Percentiles rank a stretch among this genome's conserved stretches.
Conservation (phyloP, 2,113 vertebrate species). For the Mastomys coucha region DNA sequence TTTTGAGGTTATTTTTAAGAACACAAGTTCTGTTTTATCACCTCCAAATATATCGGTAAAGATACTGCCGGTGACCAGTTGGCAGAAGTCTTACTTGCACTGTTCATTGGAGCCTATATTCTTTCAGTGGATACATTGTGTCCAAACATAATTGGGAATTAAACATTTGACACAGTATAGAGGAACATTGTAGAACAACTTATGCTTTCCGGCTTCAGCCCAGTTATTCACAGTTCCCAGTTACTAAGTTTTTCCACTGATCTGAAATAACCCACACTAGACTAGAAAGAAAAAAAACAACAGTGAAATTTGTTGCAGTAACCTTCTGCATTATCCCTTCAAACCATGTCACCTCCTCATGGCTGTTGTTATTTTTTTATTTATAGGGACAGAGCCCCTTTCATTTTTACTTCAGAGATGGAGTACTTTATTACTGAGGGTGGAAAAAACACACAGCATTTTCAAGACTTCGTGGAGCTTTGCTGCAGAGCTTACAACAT, state of each 20-base stretch:
- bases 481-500: slow-evolving; percentile 93
- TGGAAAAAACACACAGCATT: slow-evolving; percentile 89
- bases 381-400: slow-evolving; percentile 92
- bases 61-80: neutral
- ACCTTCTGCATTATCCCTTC: neutral
- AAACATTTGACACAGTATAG: neutral
- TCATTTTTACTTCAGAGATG: slow-evolving; percentile 96
- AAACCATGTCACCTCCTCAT: neutral
- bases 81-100: neutral
- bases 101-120: neutral
- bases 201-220: neutral
- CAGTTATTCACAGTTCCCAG: neutral
- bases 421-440: slow-evolving; percentile 95
- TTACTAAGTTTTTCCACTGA: slow-evolving; percentile 22
- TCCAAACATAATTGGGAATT: neutral
- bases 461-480: slow-evolving; percentile 94
- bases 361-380: slow-evolving; percentile 63
- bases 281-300: too few species aligned
- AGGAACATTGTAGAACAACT: neutral
- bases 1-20: neutral
- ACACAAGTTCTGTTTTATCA: neutral
- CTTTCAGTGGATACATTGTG: slow-evolving; percentile 28
- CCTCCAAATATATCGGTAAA: slow-evolving; percentile 38
- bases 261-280: neutral
- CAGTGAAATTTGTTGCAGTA: slow-evolving; percentile 14